These are phyloP conservation scores for Paramisgurnus dabryanus DNA, from an alignment of 2,113 vertebrate species.

Conservation along the genomic window DNA sequence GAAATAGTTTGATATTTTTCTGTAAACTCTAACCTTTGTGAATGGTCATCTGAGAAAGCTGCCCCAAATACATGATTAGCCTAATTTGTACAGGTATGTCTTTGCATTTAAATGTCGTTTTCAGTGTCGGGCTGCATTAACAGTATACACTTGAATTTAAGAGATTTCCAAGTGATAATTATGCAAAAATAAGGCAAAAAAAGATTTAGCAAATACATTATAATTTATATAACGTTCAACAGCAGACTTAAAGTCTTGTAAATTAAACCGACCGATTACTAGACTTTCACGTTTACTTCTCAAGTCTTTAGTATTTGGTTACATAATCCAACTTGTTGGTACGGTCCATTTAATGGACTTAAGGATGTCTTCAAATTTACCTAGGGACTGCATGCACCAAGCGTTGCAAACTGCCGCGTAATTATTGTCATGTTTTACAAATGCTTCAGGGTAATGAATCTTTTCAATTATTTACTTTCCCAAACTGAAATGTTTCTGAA, in stretches of 20 bases:
- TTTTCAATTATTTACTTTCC: constrained; percentile 54
- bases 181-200: no score
- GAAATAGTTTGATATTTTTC: no score
- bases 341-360: neutral
- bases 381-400: constrained; percentile 20
- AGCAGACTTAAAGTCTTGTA: no score
- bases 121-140: constrained; percentile 10
- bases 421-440: constrained; percentile 46
- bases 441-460: constrained; percentile 27
- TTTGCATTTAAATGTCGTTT: neutral
- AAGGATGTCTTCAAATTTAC: constrained; percentile 28
- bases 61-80: neutral
- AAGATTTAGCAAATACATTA: no score
- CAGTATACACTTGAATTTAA: neutral
- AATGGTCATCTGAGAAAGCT: neutral
- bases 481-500: constrained; percentile 48
- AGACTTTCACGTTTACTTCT: neutral
- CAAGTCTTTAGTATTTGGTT: neutral
- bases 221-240: no score
- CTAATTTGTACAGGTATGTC: neutral
- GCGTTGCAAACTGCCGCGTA: constrained; percentile 26
- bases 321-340: neutral
- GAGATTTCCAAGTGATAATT: neutral
- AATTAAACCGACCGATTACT: neutral
- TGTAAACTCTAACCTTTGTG: neutral